Base-by-base conservation (phyloP, 1,140 invertebrate genomes). In the Mactra quadrangularis region DNA sequence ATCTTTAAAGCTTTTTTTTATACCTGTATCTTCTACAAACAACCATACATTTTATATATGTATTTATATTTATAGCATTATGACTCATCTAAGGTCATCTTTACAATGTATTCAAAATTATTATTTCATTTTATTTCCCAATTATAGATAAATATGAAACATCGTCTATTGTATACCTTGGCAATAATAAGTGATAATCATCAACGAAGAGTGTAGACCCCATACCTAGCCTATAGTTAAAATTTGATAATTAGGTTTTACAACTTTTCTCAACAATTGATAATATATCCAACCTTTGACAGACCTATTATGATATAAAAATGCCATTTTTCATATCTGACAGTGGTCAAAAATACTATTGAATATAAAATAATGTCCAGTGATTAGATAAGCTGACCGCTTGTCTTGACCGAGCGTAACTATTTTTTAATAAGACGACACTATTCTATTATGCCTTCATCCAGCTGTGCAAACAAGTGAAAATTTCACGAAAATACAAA, bases 381-480 rank as follows among this genome's bases (percentile, higher is more conserved):
- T 50, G n/a, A 31, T 19, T 22, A 68, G 6, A 52, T 19, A 6
- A 50, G 45, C 41, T 68, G 64, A 68, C 64, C 64, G 47, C 27
- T 47, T 4, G 41, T 3, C 38, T 9, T 1, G 41, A 33, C 15
- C 38, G 13, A n/a, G 4, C 27, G 19, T 27, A 68, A 45, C 47
- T 47, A 47, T 41, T 41, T 41, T 41, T 41, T 41, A 41, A 41
- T 41, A 15, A 15, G 38, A 41, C 38, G 15, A 41, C 15, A 41
- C 38, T 41, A 41, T 41, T 41, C 38, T 41, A 41, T 41, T 41
- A 41, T 52, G 29, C 35, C n/a, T 27, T 3, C 41, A 38, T 38
- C 64, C 64, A 68, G 41, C 64, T 68, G 64, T 68, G 64, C 33
- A 68, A 68, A 68, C 64, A 68, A 41, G 29, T 6, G 41, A 68